Evolutionary conservation across 2,888 invertebrate species (phyloP).

Genomic region (Synanthedon andrenaeformis): DNA sequence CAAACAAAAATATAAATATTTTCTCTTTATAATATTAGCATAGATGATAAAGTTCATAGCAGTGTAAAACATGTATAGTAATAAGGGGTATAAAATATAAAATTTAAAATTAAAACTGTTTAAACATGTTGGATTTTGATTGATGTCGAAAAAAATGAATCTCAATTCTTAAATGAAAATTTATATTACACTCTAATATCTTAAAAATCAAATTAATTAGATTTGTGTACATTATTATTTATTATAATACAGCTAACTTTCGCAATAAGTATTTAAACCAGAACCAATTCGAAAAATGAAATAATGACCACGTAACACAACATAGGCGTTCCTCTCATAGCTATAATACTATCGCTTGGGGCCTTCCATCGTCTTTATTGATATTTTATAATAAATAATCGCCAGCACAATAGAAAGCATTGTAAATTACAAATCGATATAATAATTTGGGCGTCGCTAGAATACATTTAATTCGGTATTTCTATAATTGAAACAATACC

Average conservation of each 20-base stretch:
- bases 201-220: too few relatives aligned
- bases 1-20: too few relatives aligned
- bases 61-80: too few relatives aligned
- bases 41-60: too few relatives aligned
- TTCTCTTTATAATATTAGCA: too few relatives aligned
- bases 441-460: constrained; percentile 59
- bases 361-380: constrained; percentile 40
- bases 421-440: constrained; percentile 38
- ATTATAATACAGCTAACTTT: background rate
- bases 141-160: too few relatives aligned
- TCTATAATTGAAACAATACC: constrained; percentile 62
- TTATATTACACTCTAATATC: too few relatives aligned
- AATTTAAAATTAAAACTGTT: too few relatives aligned
- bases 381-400: constrained; percentile 53
- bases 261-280: constrained; percentile 5
- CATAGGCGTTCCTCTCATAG: constrained; percentile 40
- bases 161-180: too few relatives aligned
- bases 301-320: constrained; percentile 41
- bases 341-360: constrained; percentile 34
- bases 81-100: too few relatives aligned
- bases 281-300: constrained; percentile 38
- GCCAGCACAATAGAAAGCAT: constrained; percentile 47
- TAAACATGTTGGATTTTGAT: too few relatives aligned
- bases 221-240: too few relatives aligned
- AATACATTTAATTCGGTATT: constrained; percentile 53